Evolutionary conservation across 2,113 vertebrate genomes (phyloP), one percentile per base, ranked within the genome.

Genomic region (Ia io): DNA sequence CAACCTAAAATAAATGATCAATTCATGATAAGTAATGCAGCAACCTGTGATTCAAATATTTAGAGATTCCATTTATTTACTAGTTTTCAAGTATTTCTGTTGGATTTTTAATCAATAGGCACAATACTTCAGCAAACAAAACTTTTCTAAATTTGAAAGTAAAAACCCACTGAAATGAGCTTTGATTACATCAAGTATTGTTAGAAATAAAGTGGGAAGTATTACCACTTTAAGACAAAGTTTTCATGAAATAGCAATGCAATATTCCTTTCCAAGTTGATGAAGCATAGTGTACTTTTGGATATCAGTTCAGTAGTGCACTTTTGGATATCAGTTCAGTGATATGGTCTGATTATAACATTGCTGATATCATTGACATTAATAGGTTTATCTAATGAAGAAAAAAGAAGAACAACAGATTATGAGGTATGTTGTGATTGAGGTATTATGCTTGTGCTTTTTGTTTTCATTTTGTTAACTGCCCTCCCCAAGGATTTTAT

Each of bases 401-500:
- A 85, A 80, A 79, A 79, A 71, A 47, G 17, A 23, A 13, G n/a
- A 79, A 67, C 59, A 67, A 59, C 5, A 85, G 74, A 28, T 44
- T 22, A 16, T 84, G 20, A 77, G 37, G 65, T 42, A 2, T 56
- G 3, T n/a, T 71, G 30, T 82, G 35, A 88, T 56, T 56, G 53
- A 56, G 53, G 53, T 56, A 56, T 61, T 61, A 25, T 61, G 22
- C 56, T 59, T 59, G 23, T 61, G 59, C 23, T 61, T 78, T 56
- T 73, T 84, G 61, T 35, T 96, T 90, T 70, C 53, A 76, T 69
- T 37, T 95, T 84, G 17, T 91, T 89, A 78, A 86, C 0, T 80
- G 0, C 10, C 92, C 6, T 90, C 23, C 37, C 9, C 6, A 14
- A 44, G 23, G 20, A 12, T 80, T 44, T 59, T 23, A 59, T 59